phyloP scores from a whole-genome alignment of 2,113 vertebrate species.

The Oncorhynchus mykiss region DNA sequence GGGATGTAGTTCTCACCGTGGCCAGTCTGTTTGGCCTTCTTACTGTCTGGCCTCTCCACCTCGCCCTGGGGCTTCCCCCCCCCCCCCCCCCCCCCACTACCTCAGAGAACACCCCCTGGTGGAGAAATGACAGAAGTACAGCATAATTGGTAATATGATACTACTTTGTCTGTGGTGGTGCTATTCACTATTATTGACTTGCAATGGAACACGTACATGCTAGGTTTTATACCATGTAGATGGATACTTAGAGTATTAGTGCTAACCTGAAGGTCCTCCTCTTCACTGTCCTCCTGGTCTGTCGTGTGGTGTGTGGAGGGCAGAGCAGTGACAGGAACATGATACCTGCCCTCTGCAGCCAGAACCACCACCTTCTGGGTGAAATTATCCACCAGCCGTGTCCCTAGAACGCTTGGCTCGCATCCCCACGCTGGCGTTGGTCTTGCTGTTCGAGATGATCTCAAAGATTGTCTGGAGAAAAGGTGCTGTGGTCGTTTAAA shows the following conservation, averaged over 20 bases:
- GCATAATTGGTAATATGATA: background rate
- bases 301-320: background rate
- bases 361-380: slow-evolving; percentile 66
- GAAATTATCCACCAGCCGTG: slow-evolving; percentile 78
- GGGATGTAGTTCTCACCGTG: slow-evolving; percentile 85
- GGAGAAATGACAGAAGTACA: slow-evolving; percentile 15
- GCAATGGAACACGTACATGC: too few relatives aligned
- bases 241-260: too few relatives aligned
- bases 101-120: slow-evolving; percentile 81
- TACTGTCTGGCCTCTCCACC: slow-evolving; percentile 51
- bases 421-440: slow-evolving; percentile 83
- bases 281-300: slow-evolving; percentile 21
- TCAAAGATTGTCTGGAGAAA: slow-evolving; percentile 90
- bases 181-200: too few relatives aligned
- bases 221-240: too few relatives aligned
- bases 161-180: too few relatives aligned
- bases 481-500: too few relatives aligned
- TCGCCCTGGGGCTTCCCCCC: slow-evolving; percentile 49
- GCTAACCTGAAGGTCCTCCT: slow-evolving; percentile 62
- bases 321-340: background rate
- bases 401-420: slow-evolving; percentile 82
- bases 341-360: slow-evolving; percentile 43
- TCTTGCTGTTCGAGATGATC: slow-evolving; percentile 88
- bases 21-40: slow-evolving; percentile 42
- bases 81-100: slow-evolving; percentile 79